phyloP scores from a whole-genome alignment of 2,113 vertebrate species.

The Neotoma lepida region DNA sequence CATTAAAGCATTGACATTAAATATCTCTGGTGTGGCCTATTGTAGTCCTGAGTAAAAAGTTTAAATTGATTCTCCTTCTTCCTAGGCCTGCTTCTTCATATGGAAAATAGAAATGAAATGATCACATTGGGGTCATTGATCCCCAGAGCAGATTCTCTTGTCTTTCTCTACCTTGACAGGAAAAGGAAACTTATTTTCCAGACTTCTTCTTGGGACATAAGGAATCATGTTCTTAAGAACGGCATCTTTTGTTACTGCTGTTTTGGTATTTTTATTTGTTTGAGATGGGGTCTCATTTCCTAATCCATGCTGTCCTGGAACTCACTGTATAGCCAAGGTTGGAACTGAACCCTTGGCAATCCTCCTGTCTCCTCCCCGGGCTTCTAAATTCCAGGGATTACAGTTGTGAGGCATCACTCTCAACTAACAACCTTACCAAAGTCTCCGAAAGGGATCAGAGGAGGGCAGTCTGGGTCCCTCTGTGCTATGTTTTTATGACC shows the following conservation, averaged over 20 bases:
- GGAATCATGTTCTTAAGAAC: background rate
- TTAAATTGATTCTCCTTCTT: background rate
- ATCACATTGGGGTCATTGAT: background rate
- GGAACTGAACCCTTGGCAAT: background rate
- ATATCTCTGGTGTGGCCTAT: background rate
- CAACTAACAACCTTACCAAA: background rate
- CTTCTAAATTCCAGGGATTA: background rate
- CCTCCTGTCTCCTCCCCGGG: background rate
- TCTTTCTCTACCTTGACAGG: background rate
- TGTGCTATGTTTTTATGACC: background rate
- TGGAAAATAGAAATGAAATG: background rate
- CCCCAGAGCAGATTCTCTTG: background rate
- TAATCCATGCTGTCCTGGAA: background rate
- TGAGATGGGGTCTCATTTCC: background rate
- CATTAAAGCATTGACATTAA: background rate
- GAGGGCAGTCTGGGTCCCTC: accelerated
- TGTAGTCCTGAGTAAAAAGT: background rate
- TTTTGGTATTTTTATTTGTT: background rate
- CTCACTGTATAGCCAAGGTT: background rate
- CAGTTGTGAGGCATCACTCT: too few relatives aligned
- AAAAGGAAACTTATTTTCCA: background rate
- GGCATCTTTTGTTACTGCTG: background rate
- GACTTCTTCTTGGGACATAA: background rate
- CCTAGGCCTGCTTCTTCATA: background rate
- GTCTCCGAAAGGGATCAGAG: background rate